These are phyloP conservation scores for Tenodera sinensis DNA, from an alignment of 2,888 invertebrate species.

Conservation along the genomic window DNA sequence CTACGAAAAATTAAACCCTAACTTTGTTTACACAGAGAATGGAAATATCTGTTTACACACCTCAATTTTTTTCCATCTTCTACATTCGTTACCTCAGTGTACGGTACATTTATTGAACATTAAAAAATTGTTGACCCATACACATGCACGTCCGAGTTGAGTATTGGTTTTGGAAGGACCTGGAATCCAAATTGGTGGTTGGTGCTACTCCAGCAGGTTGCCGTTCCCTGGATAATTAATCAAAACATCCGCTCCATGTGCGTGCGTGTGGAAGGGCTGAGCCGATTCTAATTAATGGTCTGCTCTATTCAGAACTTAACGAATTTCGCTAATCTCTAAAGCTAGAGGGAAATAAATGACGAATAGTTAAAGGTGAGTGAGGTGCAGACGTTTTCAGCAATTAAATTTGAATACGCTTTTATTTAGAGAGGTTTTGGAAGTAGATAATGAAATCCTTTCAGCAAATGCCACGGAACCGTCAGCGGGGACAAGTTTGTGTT, in stretches of 20 bases:
- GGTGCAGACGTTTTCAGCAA: neutral
- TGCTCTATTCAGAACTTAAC: neutral
- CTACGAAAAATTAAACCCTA: too few relatives aligned
- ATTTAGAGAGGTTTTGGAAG: neutral
- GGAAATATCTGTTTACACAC: neutral
- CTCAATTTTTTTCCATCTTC: neutral
- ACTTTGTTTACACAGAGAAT: neutral
- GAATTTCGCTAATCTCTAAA: neutral
- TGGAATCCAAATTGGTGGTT: neutral
- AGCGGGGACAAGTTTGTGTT: too few relatives aligned
- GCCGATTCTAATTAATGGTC: neutral
- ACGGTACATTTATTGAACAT: neutral
- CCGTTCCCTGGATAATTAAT: neutral
- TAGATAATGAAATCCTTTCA: too few relatives aligned
- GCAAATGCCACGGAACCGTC: too few relatives aligned
- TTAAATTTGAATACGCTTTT: neutral
- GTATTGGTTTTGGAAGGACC: neutral
- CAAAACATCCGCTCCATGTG: neutral
- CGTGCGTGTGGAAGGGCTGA: neutral
- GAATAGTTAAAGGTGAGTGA: neutral
- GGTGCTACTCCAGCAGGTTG: neutral
- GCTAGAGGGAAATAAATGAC: neutral
- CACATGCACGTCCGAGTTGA: neutral
- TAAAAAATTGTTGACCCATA: neutral
- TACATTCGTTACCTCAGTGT: neutral